A percentile compares a stretch with the other conserved stretches of the same genome.
Evolutionary conservation across 2,113 vertebrate genomes (phyloP).

Genomic region (Lagopus muta): DNA sequence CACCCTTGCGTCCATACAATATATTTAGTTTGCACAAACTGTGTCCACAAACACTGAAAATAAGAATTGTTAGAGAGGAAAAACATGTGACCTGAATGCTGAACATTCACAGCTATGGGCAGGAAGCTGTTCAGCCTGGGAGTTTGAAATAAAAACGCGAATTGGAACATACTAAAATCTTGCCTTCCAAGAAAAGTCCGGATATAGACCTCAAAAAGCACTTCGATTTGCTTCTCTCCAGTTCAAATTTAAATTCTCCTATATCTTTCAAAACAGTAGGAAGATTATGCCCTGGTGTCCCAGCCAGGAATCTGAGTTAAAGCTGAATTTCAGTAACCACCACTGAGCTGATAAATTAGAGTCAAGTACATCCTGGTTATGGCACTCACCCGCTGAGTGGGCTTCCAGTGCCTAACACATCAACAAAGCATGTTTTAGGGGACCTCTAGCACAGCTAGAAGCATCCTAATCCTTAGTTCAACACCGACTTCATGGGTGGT

Average conservation of each 20-base stretch:
- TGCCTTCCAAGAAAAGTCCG: background rate
- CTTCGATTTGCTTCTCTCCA: background rate
- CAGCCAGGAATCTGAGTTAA: background rate
- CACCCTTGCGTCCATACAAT: background rate
- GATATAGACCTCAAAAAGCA: background rate
- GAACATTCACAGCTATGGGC: background rate
- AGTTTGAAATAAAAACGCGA: background rate
- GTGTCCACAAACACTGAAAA: background rate
- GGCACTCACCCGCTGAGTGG: slow-evolving; percentile 2
- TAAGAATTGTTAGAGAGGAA: background rate
- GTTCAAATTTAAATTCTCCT: slow-evolving; percentile 26
- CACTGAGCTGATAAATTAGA: slow-evolving; percentile 35
- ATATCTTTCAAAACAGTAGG: slow-evolving; percentile 23
- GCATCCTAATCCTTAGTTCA: slow-evolving; percentile 23
- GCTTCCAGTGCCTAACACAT: slow-evolving; percentile 17
- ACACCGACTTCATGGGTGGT: slow-evolving; percentile 33
- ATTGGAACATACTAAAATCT: background rate
- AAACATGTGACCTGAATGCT: background rate
- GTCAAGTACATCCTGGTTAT: background rate
- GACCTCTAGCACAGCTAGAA: slow-evolving; percentile 37
- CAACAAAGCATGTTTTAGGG: slow-evolving; percentile 47
- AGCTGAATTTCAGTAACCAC: slow-evolving; percentile 35
- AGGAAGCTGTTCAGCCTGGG: background rate
- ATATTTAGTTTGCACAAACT: background rate
- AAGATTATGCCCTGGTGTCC: slow-evolving; percentile 29